Percentiles rank a stretch among this genome's conserved stretches.
Evolutionary conservation across 2,113 vertebrate genomes (phyloP).

Genomic region (Oenanthe oenanthe): DNA sequence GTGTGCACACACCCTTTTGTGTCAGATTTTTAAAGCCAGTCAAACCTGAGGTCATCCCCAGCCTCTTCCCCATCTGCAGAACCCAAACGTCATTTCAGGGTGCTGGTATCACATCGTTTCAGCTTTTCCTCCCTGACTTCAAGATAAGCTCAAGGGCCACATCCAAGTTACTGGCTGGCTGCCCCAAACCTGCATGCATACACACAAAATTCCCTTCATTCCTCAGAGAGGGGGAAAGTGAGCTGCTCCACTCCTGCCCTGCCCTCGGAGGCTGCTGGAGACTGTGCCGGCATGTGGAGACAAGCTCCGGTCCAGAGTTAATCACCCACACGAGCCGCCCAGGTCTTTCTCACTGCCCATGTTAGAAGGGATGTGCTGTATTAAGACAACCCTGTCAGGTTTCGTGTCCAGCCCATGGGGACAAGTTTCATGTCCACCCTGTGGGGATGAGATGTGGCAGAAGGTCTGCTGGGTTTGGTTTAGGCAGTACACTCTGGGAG

Average conservation of each 20-base stretch:
- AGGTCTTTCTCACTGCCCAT: fast-evolving
- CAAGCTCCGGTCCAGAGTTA: neutral
- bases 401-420: neutral
- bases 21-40: neutral
- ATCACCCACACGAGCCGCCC: neutral
- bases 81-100: neutral
- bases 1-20: neutral
- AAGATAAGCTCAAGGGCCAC: neutral
- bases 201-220: slow-evolving; percentile 50
- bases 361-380: neutral
- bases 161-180: neutral
- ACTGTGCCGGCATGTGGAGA: neutral
- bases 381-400: neutral
- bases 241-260: neutral
- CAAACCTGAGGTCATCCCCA: neutral
- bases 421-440: neutral
- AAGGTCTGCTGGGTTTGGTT: neutral
- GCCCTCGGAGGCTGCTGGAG: neutral
- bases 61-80: neutral
- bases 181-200: neutral
- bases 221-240: neutral
- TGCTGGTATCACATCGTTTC: neutral
- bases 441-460: neutral
- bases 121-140: neutral
- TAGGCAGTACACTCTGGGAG: neutral